Percentiles rank a stretch among this genome's conserved stretches.
Evolutionary conservation across 1,140 invertebrate species (phyloP).

Genomic region (Drosophila ironensis): DNA sequence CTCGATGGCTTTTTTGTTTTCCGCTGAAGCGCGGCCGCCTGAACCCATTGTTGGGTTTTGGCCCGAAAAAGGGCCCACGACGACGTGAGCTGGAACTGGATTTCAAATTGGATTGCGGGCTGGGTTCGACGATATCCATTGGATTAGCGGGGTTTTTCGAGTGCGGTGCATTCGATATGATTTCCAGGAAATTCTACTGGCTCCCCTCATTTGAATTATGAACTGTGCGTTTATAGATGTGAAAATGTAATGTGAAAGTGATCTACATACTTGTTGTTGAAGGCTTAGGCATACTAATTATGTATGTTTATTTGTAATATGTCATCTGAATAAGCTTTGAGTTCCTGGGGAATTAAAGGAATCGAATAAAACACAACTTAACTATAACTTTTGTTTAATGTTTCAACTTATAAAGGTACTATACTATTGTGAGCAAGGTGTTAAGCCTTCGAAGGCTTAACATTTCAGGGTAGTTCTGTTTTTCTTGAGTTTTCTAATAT

Average conservation of each 20-base stretch:
- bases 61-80: conserved; percentile 64
- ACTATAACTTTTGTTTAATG: too few species aligned
- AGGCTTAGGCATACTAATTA: too few species aligned
- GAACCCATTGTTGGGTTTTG: conserved; percentile 77
- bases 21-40: conserved; percentile 74
- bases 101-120: background rate
- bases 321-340: too few species aligned
- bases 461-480: too few species aligned
- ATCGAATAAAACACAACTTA: too few species aligned
- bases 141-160: conserved; percentile 41
- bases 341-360: too few species aligned
- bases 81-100: conserved; percentile 24
- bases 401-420: too few species aligned
- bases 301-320: too few species aligned
- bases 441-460: too few species aligned
- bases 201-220: background rate
- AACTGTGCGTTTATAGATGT: background rate
- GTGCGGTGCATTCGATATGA: conserved; percentile 12
- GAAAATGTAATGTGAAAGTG: background rate
- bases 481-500: too few species aligned
- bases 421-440: too few species aligned
- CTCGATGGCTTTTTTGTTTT: conserved; percentile 68
- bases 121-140: conserved; percentile 34
- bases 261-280: too few species aligned
- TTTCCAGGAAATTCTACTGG: conserved; percentile 16